Evolutionary conservation across 2,113 vertebrate species (phyloP).

Genomic region (Fulmarus glacialis): DNA sequence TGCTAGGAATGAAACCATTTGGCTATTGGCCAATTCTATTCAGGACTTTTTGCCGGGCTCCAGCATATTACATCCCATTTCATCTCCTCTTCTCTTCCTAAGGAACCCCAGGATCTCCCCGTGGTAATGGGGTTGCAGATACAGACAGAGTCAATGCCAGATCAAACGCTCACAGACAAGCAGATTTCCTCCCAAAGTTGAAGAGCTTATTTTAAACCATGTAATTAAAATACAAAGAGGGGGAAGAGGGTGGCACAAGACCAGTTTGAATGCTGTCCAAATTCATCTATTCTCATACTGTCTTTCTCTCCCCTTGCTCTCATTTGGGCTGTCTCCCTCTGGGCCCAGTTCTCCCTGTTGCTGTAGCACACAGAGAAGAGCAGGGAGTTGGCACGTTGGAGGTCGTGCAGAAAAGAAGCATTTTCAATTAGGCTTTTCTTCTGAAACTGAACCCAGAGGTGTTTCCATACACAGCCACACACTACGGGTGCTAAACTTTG

Average conservation of each 20-base stretch:
- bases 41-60: background rate
- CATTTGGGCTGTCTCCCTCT: background rate
- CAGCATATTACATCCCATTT: background rate
- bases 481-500: background rate
- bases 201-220: conserved; percentile 7
- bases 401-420: background rate
- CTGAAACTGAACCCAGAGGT: background rate
- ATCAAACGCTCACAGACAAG: background rate
- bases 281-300: background rate
- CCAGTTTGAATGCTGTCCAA: background rate
- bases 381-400: background rate
- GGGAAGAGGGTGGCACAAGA: too few species aligned
- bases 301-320: background rate
- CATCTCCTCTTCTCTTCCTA: background rate
- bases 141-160: background rate
- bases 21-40: background rate
- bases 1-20: conserved; percentile 28
- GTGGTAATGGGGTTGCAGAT: background rate
- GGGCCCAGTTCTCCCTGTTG: background rate
- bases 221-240: background rate
- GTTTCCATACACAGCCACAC: background rate
- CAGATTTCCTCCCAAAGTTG: background rate
- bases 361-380: background rate
- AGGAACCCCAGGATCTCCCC: background rate
- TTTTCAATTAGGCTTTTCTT: background rate